phyloP scores from a whole-genome alignment of 2,797 vertebrate genomes.

The Diceros bicornis region DNA sequence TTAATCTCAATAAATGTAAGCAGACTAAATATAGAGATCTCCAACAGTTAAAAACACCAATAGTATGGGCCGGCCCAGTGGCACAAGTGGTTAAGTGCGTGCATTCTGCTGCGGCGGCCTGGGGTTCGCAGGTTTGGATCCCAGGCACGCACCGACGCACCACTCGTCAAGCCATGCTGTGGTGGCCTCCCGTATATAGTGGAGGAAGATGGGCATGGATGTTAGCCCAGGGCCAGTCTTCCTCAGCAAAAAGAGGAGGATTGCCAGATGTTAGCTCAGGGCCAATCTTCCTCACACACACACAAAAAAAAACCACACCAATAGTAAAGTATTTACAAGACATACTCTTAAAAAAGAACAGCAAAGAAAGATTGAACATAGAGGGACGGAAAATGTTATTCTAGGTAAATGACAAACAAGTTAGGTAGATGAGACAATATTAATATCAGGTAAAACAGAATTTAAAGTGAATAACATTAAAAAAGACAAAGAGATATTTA shows the following conservation, averaged over 20 bases:
- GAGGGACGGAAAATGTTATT: conserved; percentile 45
- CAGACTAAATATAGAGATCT: not conserved
- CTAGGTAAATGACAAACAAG: not conserved
- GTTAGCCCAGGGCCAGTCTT: too few species aligned
- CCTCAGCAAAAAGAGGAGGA: too few species aligned
- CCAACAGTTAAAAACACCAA: not conserved
- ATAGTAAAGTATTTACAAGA: not conserved
- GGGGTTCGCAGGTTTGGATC: too few species aligned
- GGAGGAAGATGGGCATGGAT: too few species aligned
- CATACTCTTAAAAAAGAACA: not conserved
- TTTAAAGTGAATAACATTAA: not conserved
- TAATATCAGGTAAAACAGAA: conserved; percentile 48
- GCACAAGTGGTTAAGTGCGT: too few species aligned
- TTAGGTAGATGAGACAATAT: not conserved
- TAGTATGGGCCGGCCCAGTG: not conserved
- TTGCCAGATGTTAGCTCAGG: too few species aligned
- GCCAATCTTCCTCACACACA: too few species aligned
- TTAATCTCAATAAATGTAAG: conserved; percentile 25
- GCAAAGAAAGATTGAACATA: not conserved
- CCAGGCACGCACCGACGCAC: too few species aligned
- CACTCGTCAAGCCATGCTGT: too few species aligned
- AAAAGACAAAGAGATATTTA: not conserved
- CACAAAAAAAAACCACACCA: not conserved
- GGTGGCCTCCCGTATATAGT: too few species aligned
- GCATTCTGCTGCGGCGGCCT: too few species aligned